Base-by-base conservation (phyloP, 2,888 invertebrate species). In the Tineola bisselliella region DNA sequence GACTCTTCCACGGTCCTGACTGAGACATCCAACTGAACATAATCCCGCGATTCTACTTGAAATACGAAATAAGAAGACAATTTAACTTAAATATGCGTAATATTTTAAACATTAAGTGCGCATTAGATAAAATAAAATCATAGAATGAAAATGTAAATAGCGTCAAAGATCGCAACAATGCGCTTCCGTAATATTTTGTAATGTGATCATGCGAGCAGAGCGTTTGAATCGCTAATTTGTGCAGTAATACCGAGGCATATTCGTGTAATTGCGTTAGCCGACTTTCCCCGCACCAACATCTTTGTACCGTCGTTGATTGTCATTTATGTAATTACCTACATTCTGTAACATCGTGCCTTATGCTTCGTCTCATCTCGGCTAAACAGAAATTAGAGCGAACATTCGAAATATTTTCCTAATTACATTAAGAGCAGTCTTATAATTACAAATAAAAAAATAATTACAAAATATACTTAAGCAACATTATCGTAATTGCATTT, bases 281-380 rank as follows among this genome's bases (percentile, higher is more conserved):
- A 77, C 78, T 81, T 83, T 81, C 81, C 76, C 77, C 77, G 76
- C 72, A 38, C 38, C 10, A 68, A 74, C 77, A 72, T 76, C 80
- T 79, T 72, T 76, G 77, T 76, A 72, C 67, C 38, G 38, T 38
- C 75, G 75, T 77, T 79, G 81, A 82, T 81, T 81, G 80, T 81
- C 83, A 72, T 81, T 84, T 79, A 78, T 78, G 70, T 86, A 84
- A 87, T 84, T 86, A 79, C 77, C 74, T 68, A 74, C 73, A 72
- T 73, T 79, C 75, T 73, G 73, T 70, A 70, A 69, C 38, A 74
- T 71, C 76, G 70, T 72, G 71, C 68, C 68, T 66, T 66, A 63
- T 65, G 68, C 65, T 62, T 62, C 63, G 64, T 66, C 70, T 69
- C 69, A 65, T 75, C 70, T 71, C 66, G 44, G 68, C 69, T 68